Conservation (phyloP, 2,113 vertebrate genomes). For the Psilopogon haemacephalus region DNA sequence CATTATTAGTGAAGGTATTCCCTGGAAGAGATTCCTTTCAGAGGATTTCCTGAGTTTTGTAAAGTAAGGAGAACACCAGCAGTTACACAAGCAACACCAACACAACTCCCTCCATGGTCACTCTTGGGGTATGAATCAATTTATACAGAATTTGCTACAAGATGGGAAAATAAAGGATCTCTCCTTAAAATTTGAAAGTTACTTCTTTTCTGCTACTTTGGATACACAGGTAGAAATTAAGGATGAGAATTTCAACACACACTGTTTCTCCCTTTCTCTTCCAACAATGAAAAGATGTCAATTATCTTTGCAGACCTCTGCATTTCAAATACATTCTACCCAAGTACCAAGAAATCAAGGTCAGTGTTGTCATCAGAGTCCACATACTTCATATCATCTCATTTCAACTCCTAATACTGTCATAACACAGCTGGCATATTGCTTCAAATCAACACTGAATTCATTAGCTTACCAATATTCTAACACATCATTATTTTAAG, state of each 20-base stretch:
- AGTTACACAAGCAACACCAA: too few species aligned
- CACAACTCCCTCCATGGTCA: too few species aligned
- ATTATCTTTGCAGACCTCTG: not conserved
- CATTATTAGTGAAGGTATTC: too few species aligned
- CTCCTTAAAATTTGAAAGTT: too few species aligned
- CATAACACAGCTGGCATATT: not conserved
- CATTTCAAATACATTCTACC: not conserved
- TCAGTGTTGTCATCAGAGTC: not conserved
- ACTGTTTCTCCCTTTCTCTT: not conserved
- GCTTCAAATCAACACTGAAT: not conserved
- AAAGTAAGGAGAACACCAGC: too few species aligned
- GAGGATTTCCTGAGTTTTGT: too few species aligned
- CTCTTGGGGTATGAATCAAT: too few species aligned
- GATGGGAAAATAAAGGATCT: too few species aligned
- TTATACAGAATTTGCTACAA: too few species aligned
- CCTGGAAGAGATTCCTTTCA: too few species aligned
- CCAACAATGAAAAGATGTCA: not conserved
- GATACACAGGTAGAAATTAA: not conserved
- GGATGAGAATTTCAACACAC: not conserved
- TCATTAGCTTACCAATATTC: not conserved
- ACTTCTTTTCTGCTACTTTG: too few species aligned
- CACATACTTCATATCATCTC: not conserved
- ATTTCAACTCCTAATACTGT: not conserved
- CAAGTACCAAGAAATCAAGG: not conserved
- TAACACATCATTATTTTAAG: not conserved